These are phyloP conservation scores for Triplophysa rosa DNA, from an alignment of 2,113 vertebrate species.

Conservation along the genomic window DNA sequence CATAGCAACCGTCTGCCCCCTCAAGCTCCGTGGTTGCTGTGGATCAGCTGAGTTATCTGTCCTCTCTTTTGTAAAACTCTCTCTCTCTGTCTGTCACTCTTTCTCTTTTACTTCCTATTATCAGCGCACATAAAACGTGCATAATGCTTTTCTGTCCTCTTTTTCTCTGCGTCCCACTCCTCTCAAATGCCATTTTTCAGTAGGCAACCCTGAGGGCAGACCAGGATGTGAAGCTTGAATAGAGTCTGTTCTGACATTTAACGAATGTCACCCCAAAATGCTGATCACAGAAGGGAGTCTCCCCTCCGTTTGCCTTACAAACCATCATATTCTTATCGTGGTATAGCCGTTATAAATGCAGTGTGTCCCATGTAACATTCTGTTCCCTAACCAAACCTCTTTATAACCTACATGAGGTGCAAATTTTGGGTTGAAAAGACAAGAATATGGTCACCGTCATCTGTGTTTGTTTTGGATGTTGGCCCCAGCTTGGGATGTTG, in stretches of 20 bases:
- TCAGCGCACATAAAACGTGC: slow-evolving; percentile 53
- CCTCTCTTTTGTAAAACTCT: slow-evolving; percentile 47
- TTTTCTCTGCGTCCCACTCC: slow-evolving; percentile 46
- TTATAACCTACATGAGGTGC: too few relatives aligned
- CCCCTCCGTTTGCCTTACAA: neutral
- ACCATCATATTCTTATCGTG: slow-evolving; percentile 1
- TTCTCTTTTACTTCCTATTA: slow-evolving; percentile 48
- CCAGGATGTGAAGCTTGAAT: slow-evolving; percentile 41
- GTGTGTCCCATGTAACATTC: too few relatives aligned
- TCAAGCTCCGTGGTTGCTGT: slow-evolving; percentile 75
- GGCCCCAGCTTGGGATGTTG: too few relatives aligned
- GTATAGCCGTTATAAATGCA: too few relatives aligned
- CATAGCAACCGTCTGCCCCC: slow-evolving; percentile 78
- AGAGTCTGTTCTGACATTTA: slow-evolving; percentile 25
- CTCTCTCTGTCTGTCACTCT: slow-evolving; percentile 51
- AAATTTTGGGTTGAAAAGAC: too few relatives aligned
- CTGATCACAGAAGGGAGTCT: slow-evolving; percentile 21
- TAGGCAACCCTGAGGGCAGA: slow-evolving; percentile 50
- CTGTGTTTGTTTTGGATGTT: too few relatives aligned
- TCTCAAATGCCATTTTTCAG: slow-evolving; percentile 47
- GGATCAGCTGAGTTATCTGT: slow-evolving; percentile 60
- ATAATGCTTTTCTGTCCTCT: slow-evolving; percentile 49
- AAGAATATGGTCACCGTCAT: too few relatives aligned
- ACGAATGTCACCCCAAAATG: slow-evolving; percentile 30
- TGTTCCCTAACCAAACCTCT: too few relatives aligned